A percentile compares a stretch with the other conserved stretches of the same genome.
These are phyloP conservation scores for Melinaea menophilus DNA, from an alignment of 2,888 invertebrate genomes.

Conservation along the genomic window DNA sequence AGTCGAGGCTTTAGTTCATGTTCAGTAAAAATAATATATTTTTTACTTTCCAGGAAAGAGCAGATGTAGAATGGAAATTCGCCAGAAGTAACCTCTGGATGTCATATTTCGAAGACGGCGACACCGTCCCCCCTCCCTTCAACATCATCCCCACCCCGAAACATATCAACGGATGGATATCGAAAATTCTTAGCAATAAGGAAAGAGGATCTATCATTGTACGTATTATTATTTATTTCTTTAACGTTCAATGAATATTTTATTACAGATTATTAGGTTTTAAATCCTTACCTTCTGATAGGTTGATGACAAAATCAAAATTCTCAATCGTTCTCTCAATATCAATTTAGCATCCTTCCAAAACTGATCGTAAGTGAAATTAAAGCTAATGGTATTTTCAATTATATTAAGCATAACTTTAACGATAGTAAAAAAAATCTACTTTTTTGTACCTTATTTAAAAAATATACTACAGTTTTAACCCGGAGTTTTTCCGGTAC, in stretches of 20 bases:
- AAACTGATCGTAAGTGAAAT: too few relatives aligned
- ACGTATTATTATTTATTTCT: conserved; percentile 31
- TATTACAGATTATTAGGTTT: too few relatives aligned
- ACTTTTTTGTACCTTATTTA: too few relatives aligned
- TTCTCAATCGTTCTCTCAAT: too few relatives aligned
- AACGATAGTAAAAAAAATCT: too few relatives aligned
- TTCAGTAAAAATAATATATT: conserved; percentile 1
- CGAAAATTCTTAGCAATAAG: conserved; percentile 45
- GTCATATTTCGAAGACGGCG: conserved; percentile 96
- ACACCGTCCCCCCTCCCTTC: conserved; percentile 95
- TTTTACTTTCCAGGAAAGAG: conserved; percentile 83
- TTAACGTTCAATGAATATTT: background rate
- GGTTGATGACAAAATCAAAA: too few relatives aligned
- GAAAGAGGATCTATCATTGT: conserved; percentile 69
- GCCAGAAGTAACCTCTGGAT: conserved; percentile 97
- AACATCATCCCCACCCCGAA: conserved; percentile 95
- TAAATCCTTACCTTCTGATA: too few relatives aligned
- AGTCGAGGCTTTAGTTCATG: background rate
- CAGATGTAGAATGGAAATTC: conserved; percentile 98
- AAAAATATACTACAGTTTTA: too few relatives aligned
- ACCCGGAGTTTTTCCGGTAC: too few relatives aligned
- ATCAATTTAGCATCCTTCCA: too few relatives aligned
- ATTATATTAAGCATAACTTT: too few relatives aligned
- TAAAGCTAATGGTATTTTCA: too few relatives aligned
- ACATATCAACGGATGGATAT: conserved; percentile 73